phyloP scores from a whole-genome alignment of 2,113 vertebrate genomes.

The Leptobrachium ailaonicum region DNA sequence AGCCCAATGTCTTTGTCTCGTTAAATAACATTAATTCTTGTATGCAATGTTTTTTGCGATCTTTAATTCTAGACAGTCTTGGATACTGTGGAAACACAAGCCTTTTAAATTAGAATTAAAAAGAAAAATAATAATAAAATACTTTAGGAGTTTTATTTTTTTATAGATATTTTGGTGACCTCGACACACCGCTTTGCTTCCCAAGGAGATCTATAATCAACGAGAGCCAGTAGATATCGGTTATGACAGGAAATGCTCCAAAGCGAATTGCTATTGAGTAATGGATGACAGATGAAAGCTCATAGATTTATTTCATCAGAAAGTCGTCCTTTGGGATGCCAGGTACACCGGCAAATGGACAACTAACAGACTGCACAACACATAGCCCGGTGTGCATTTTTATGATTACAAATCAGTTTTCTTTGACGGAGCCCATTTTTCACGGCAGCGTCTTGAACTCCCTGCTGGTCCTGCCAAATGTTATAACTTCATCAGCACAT shows the following conservation, averaged over 20 bases:
- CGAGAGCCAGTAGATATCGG: constrained; percentile 21
- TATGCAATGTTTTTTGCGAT: too few species aligned
- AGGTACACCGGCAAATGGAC: constrained; percentile 51
- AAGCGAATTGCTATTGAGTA: constrained; percentile 51
- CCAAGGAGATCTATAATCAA: constrained; percentile 40
- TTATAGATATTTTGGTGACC: constrained; percentile 14
- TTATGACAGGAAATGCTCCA: constrained; percentile 39
- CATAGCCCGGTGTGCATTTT: constrained; percentile 51
- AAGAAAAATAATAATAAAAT: not conserved
- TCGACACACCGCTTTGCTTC: constrained; percentile 1
- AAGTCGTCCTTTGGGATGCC: constrained; percentile 44
- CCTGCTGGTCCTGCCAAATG: constrained; percentile 61
- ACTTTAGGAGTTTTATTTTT: not conserved
- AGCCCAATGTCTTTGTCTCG: too few species aligned
- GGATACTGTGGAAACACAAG: too few species aligned
- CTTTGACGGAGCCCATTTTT: constrained; percentile 69
- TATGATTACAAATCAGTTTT: constrained; percentile 66
- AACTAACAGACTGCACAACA: constrained; percentile 40
- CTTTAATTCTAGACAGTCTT: too few species aligned
- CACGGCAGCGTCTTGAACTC: constrained; percentile 56
- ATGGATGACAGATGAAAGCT: constrained; percentile 49
- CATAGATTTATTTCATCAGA: constrained; percentile 51
- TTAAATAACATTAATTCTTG: too few species aligned
- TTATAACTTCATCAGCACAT: constrained; percentile 70
- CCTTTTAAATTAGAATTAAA: not conserved